A percentile compares a stretch with the other conserved stretches of the same genome.
These are phyloP conservation scores for Eleutherodactylus coqui DNA, from an alignment of 2,797 vertebrate genomes.

Conservation along the genomic window DNA sequence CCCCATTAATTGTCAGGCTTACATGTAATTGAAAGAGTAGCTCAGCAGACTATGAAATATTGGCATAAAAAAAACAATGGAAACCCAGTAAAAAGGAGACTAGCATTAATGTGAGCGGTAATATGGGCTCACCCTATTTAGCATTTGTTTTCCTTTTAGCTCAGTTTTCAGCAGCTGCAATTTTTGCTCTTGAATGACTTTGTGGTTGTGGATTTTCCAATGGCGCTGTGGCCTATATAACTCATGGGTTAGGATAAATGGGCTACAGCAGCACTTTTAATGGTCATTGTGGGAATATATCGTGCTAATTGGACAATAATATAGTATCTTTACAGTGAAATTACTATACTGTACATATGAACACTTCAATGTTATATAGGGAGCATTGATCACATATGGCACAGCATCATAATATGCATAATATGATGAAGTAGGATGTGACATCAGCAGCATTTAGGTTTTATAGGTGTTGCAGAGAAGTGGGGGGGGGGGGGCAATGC, in stretches of 20 bases:
- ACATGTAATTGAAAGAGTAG: neutral
- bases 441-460: neutral
- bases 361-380: neutral
- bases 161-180: neutral
- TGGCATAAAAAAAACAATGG: neutral
- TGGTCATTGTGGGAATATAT: neutral
- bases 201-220: neutral
- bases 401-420: neutral
- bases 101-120: neutral
- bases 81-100: neutral
- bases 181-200: neutral
- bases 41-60: neutral
- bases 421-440: too few species aligned
- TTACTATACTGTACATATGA: neutral
- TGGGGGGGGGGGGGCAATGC: too few species aligned
- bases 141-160: neutral
- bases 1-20: neutral
- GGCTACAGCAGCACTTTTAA: neutral
- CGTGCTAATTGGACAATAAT: neutral
- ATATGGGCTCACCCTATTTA: too few species aligned
- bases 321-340: neutral
- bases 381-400: neutral
- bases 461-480: neutral
- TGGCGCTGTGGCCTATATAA: neutral
- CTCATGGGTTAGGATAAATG: neutral